phyloP scores from a whole-genome alignment of 1,140 invertebrate genomes.

The Euglossa dilemma region DNA sequence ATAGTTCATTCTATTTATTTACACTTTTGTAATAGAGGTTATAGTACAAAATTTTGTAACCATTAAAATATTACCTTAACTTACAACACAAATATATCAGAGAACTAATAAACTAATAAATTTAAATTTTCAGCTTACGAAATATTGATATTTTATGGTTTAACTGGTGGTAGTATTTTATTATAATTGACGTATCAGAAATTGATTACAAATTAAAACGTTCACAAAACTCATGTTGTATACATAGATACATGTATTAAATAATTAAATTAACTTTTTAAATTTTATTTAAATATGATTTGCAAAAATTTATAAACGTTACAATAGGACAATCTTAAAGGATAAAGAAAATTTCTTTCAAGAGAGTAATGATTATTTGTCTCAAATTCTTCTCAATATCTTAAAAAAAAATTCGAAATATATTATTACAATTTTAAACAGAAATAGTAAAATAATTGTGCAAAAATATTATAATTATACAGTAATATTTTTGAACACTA shows the following conservation, averaged over 20 bases:
- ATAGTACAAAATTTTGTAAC: neutral
- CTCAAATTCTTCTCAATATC: neutral
- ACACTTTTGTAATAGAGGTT: conserved; percentile 10
- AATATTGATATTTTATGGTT: conserved; percentile 13
- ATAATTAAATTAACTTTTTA: neutral
- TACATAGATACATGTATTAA: neutral
- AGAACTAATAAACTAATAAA: neutral
- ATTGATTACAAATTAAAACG: neutral
- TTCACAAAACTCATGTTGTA: neutral
- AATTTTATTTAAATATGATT: neutral
- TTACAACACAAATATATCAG: neutral
- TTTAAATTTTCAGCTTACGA: neutral
- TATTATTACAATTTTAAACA: neutral
- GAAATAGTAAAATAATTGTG: neutral
- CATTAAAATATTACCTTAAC: neutral
- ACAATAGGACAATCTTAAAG: neutral
- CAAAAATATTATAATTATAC: neutral
- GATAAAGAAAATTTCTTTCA: neutral
- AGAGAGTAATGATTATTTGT: neutral
- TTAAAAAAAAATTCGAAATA: neutral
- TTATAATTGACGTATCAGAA: neutral
- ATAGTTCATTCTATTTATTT: neutral
- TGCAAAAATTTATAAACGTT: neutral
- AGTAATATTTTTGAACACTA: conserved; percentile 3
- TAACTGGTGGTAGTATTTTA: neutral